Percentiles rank a stretch among this genome's conserved stretches.
phyloP scores from a whole-genome alignment of 2,113 vertebrate species.

The Gracilinanus agilis region DNA sequence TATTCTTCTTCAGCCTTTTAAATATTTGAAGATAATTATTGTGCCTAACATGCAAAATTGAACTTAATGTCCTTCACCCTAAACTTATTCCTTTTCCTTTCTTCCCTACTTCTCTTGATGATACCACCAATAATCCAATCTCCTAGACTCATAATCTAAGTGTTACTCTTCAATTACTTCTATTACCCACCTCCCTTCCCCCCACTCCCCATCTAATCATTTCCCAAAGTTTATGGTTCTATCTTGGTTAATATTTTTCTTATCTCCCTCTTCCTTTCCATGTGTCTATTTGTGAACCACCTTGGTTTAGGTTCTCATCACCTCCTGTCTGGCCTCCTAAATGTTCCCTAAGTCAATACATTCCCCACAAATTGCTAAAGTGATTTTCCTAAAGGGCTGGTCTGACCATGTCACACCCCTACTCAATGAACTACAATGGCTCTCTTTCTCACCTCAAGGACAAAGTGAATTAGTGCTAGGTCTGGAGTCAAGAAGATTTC shows the following conservation, averaged over 20 bases:
- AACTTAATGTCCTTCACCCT: background rate
- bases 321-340: background rate
- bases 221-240: background rate
- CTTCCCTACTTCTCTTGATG: background rate
- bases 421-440: background rate
- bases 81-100: background rate
- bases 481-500: too few relatives aligned
- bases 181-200: background rate
- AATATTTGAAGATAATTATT: background rate
- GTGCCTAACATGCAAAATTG: background rate
- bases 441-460: background rate
- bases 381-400: background rate
- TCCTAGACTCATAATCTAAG: background rate
- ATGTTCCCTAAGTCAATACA: background rate
- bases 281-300: background rate
- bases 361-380: background rate
- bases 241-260: background rate
- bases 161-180: background rate
- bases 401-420: background rate
- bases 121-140: background rate
- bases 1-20: background rate
- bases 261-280: background rate
- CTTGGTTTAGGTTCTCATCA: background rate
- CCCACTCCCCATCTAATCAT: background rate
- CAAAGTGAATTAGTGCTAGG: too few relatives aligned